Base-by-base conservation (phyloP, 37 sponge, comb jelly and placozoan genomes). In the Cliona cf. orientalis region DNA sequence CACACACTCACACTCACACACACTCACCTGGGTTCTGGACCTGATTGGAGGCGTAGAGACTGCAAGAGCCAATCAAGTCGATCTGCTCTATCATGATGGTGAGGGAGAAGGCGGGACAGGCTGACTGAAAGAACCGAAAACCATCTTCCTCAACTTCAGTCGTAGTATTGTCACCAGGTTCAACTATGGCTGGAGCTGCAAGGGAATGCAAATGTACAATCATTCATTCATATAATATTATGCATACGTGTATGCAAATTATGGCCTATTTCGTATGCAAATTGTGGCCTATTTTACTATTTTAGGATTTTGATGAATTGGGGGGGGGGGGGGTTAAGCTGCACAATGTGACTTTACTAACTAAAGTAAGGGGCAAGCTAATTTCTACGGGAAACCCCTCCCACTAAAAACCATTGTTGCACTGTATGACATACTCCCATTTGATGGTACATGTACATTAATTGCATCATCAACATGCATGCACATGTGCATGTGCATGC, bases 51-150 rank as follows among this genome's bases (percentile, higher is more conserved):
- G 83, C 97, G 60, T 96, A 96, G 22, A 96, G 63, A 67, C 73
- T 66, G 59, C 89, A 87, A 6, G 31, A 66, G 1, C 97, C 97
- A 19, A 81, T 65, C 17, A 89, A 1, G 38, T 96, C 97, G 68
- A 81, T 76, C 89, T 96, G 86, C 58, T 96, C 97, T 21, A 96
- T 75, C 46, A 89, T 90, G 70, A 96, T 65, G 1, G 84, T 84
- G 12, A 34, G 21, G 22, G 87, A 90, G 82, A 90, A 96, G 40
- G 75, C 82, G 2, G 64, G 42, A 69, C 97, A 97, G 55, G 42
- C 67, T 9, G 73, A 57, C 56, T 97, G 90, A 63, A 97, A 97
- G 86, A 87, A 97, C 4, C 88, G 75, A 82, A 93, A 97, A 63
- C 86, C 91, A 56, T 93, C 97, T 60, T 91, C 84, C 0, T 74